A percentile compares a stretch with the other conserved stretches of the same genome.
Conservation (phyloP, 1,140 invertebrate species). For the Dendroctonus ponderosae region DNA sequence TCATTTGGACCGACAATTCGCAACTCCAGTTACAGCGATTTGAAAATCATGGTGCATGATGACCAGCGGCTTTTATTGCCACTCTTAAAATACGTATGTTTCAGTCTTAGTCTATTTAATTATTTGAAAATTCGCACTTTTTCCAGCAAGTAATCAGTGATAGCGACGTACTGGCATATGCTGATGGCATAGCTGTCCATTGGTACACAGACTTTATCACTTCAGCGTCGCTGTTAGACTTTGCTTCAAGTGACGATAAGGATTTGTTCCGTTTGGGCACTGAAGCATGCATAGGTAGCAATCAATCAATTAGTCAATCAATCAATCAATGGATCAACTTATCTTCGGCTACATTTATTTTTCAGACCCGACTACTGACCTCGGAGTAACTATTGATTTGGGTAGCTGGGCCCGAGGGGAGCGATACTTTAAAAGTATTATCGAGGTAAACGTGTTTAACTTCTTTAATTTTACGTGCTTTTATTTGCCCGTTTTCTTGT, state of each 20-base stretch:
- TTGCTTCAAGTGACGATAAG: constrained; percentile 60
- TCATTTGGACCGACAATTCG: constrained; percentile 69
- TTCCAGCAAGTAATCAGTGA: constrained; percentile 11
- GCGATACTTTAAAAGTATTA: constrained; percentile 53
- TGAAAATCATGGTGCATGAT: constrained; percentile 69
- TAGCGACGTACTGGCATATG: constrained; percentile 56
- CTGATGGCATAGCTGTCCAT: constrained; percentile 81
- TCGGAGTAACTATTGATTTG: constrained; percentile 7
- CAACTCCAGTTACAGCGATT: constrained; percentile 56
- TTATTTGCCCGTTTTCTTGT: too few species aligned
- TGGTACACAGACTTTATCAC: constrained; percentile 70
- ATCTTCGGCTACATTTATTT: neutral
- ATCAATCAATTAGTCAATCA: neutral
- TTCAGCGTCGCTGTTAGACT: constrained; percentile 55
- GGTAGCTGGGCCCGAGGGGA: constrained; percentile 60
- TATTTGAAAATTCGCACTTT: neutral
- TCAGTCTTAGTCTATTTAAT: neutral
- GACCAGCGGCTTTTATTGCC: constrained; percentile 68
- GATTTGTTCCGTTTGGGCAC: constrained; percentile 74
- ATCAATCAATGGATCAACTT: too few species aligned
- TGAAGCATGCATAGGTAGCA: constrained; percentile 63
- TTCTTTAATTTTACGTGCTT: too few species aligned
- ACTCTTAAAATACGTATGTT: constrained; percentile 37
- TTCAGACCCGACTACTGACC: neutral
- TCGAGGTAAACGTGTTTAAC: neutral